A percentile compares a stretch with the other conserved stretches of the same genome.
These are phyloP conservation scores for Apostichopus californicus DNA, from an alignment of 35 echinoderm and acorn worm genomes.

Conservation along the genomic window DNA sequence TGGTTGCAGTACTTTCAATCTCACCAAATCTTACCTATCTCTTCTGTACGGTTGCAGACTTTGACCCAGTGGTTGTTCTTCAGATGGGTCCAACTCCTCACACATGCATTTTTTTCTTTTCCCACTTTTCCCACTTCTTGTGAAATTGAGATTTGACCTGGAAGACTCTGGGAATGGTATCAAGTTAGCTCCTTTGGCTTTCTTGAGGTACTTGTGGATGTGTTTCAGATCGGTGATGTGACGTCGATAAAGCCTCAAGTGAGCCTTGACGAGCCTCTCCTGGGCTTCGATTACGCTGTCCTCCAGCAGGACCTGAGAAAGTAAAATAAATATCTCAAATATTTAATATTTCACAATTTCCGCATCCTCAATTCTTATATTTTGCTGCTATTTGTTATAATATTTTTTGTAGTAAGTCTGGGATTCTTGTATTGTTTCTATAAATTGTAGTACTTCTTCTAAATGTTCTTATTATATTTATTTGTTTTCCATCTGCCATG, in stretches of 20 bases:
- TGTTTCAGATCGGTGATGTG: constrained; percentile 69
- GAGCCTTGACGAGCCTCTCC: constrained; percentile 69
- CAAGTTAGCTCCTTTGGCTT: constrained; percentile 12
- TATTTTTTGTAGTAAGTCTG: too few species aligned
- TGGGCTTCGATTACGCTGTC: constrained; percentile 62
- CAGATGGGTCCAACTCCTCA: constrained; percentile 44
- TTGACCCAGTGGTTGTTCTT: neutral
- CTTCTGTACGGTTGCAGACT: neutral
- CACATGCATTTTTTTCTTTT: constrained; percentile 60
- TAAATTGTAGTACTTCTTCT: too few species aligned
- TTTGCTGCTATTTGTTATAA: too few species aligned
- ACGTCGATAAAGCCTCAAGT: constrained; percentile 51
- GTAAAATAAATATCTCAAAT: too few species aligned
- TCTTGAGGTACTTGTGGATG: constrained; percentile 71
- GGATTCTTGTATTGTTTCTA: too few species aligned
- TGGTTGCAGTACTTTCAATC: too few species aligned
- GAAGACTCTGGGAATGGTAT: neutral
- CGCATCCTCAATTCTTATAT: too few species aligned
- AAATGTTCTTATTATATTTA: too few species aligned
- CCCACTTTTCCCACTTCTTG: neutral
- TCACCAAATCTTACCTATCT: too few species aligned
- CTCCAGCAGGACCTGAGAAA: constrained; percentile 61
- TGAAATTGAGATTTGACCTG: neutral
- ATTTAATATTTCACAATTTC: too few species aligned
- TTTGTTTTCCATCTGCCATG: too few species aligned